Conservation (phyloP, 2,797 vertebrate genomes). For the Hirundo rustica region DNA sequence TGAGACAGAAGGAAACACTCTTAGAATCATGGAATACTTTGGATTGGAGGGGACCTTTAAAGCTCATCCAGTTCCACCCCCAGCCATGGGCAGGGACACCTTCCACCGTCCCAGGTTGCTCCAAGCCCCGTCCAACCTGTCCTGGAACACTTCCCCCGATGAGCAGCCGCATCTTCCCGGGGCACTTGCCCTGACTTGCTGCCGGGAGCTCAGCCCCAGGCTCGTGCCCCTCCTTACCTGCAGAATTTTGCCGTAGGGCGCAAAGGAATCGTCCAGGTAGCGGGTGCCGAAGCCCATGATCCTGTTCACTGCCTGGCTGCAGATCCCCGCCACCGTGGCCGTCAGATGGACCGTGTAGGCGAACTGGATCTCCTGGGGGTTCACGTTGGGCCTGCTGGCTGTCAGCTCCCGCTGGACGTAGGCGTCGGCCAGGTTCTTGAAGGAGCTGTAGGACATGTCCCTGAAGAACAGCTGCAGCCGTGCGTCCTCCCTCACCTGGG, state of each 20-base stretch:
- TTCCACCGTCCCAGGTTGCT: not conserved
- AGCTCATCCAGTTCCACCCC: not conserved
- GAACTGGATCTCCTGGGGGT: slow-evolving; percentile 80
- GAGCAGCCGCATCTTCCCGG: not conserved
- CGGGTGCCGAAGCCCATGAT: slow-evolving; percentile 85
- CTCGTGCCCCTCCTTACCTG: slow-evolving; percentile 19
- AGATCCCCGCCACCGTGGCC: slow-evolving; percentile 79
- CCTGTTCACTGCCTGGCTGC: slow-evolving; percentile 78
- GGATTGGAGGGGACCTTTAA: not conserved
- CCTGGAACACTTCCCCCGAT: not conserved
- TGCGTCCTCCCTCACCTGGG: slow-evolving; percentile 81
- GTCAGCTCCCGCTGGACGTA: slow-evolving; percentile 69
- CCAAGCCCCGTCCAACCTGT: not conserved
- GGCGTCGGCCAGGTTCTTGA: slow-evolving; percentile 82
- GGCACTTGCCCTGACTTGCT: not conserved
- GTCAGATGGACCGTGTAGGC: slow-evolving; percentile 86
- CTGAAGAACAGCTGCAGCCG: slow-evolving; percentile 79
- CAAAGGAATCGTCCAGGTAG: slow-evolving; percentile 80
- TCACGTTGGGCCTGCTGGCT: not conserved
- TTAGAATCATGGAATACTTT: not conserved
- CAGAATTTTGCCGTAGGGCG: slow-evolving; percentile 57
- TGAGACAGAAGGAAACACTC: not conserved
- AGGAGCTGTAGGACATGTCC: slow-evolving; percentile 83
- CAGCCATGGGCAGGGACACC: not conserved
- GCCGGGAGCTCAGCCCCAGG: not conserved